Evolutionary conservation across 2,888 invertebrate species (phyloP), one percentile per base, ranked within the genome.

Genomic region (Abrostola triplasia): DNA sequence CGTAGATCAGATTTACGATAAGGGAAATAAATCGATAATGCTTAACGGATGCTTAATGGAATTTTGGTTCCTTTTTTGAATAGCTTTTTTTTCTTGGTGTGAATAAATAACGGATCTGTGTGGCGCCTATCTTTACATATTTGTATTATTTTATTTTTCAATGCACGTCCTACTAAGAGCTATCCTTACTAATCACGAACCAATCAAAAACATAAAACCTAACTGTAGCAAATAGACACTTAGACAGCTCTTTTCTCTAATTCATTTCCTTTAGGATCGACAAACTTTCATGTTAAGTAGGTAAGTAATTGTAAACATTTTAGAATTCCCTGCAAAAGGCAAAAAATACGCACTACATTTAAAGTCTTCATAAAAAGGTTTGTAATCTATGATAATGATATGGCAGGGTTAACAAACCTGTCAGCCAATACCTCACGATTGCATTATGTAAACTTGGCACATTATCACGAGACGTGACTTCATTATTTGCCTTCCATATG

Each of bases 1-100:
- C 37, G 58, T 61, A 57, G 67, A 70, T 74, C 13, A 13, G 52
- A 54, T 64, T 50, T 37, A 44, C 40, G 73, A 79, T 75, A 59
- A 66, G 40, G 66, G 61, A 67, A 64, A 63, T 52, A 51, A 58
- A 70, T 72, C 50, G 72, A 67, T 68, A 63, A 50, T 56, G 61
- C 40, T 38, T 58, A 69, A 49, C 44, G 57, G 38, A 5, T 47
- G 36, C 63, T 48, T 0, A 9, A 50, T 36, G 35, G 6, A 9
- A 38, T 50, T 47, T 57, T 24, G 35, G 13, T 53, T 38, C 49
- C 41, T 58, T 54, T 56, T 42, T 60, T 35, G 47, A 37, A 52
- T 12, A 57, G 40, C 0, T 48, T 59, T 41, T 9, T n/a, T 42
- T 50, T 71, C 0, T 35, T 44, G 35, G 36, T 59, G 35, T 60